A percentile compares a stretch with the other conserved stretches of the same genome.
Conservation (phyloP, 2,113 vertebrate genomes). For the Megaleporinus macrocephalus region DNA sequence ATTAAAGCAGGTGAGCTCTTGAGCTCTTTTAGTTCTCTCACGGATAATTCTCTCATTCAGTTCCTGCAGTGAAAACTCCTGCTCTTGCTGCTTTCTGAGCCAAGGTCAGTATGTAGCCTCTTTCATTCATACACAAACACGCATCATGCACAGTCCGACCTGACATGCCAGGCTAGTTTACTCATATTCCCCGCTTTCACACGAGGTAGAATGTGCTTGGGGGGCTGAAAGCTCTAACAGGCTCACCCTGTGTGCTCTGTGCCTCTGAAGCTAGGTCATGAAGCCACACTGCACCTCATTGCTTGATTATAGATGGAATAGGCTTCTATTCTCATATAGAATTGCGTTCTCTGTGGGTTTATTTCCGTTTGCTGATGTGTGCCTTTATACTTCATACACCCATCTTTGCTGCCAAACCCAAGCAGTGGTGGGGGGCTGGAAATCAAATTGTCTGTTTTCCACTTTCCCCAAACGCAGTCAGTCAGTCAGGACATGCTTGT, state of each 20-base stretch:
- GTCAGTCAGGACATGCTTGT: too few species aligned
- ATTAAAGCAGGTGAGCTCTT: slow-evolving; percentile 38
- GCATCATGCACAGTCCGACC: neutral
- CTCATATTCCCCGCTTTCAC: neutral
- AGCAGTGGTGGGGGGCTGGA: too few species aligned
- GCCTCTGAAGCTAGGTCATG: neutral
- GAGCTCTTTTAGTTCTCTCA: neutral
- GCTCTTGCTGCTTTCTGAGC: neutral
- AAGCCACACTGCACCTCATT: neutral
- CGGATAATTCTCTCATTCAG: neutral
- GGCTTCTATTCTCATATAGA: too few species aligned
- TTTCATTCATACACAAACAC: neutral
- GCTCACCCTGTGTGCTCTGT: neutral
- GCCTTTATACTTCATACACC: too few species aligned
- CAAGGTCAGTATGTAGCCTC: neutral
- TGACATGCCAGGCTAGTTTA: neutral
- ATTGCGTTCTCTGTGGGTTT: too few species aligned
- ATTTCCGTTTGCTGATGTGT: too few species aligned
- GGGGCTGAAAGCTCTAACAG: neutral
- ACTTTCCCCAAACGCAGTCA: too few species aligned
- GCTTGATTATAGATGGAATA: too few species aligned
- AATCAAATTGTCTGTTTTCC: too few species aligned
- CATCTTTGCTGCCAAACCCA: too few species aligned
- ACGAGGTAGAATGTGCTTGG: neutral
- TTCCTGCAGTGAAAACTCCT: neutral